Base-by-base conservation (phyloP, 1,140 invertebrate genomes). In the Chionoecetes opilio region DNA sequence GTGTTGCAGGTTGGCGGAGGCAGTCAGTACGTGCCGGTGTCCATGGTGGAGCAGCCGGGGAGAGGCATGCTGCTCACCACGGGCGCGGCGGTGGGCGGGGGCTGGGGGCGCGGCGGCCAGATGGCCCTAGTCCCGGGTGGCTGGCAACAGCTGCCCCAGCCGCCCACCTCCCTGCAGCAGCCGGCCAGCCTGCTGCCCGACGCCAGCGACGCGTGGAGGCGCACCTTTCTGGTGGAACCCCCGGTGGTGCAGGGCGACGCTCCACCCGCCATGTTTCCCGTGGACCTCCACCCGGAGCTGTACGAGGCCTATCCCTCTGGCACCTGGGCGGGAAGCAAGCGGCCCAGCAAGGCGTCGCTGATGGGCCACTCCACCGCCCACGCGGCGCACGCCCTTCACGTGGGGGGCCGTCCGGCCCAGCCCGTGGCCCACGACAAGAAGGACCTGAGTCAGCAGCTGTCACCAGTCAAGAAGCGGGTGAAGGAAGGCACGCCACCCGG, bases 401-500 rank as follows among this genome's bases (percentile, higher is more conserved):
- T 96, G 26, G 82, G 41, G 38, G 91, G 93, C 37, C 53, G 92
- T 29, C 95, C 91, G 0, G 32, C 95, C n/a, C 89, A 91, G 95
- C 92, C 93, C 41, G 63, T 84, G 35, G 93, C 94, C 9, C 96
- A 96, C 91, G 98, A 96, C 96, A 99, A 99, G 97, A 99, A 99
- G 97, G 99, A 99, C 96, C 98, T 98, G 38, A 98, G 98, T 85
- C 99, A 99, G 96, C 96, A 96, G 38, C 97, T 99, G 94, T 99
- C 99, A 96, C 99, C 99, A 0, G 99, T 99, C 2, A 99, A 99
- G 97, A 99, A 99, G 97, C 97, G 99, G n/a, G 99, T 99, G 9
- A 99, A 99, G 97, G 99, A 99, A 97, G 99, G 98, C 96, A 99
- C 96, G n/a, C 96, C 96, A 82, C 96, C 96, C 17, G 92, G 96